Conservation (phyloP, 2,113 vertebrate genomes). For the Bagarius yarrelli region DNA sequence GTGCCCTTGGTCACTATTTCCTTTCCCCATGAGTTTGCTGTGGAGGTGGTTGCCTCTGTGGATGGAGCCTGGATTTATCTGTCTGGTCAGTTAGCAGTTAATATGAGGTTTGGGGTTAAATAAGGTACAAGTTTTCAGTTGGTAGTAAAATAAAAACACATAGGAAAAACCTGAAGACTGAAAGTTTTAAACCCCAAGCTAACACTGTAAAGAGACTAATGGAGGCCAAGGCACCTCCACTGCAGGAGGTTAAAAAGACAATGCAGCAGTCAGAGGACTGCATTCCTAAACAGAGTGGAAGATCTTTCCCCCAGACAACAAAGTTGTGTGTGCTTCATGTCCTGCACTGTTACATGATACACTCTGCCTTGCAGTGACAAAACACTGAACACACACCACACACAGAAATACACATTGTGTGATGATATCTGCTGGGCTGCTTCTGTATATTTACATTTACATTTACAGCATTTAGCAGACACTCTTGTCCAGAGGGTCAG, state of each 20-base stretch:
- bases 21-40: no score
- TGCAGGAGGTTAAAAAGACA: conserved; percentile 2
- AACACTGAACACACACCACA: conserved; percentile 14
- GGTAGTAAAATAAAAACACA: no score
- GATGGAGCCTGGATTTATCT: no score
- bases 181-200: neutral
- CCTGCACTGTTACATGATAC: conserved; percentile 40
- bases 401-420: neutral
- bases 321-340: conserved; percentile 28
- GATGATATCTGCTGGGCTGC: conserved; percentile 17
- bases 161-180: neutral
- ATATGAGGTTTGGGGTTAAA: no score
- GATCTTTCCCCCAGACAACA: conserved; percentile 32
- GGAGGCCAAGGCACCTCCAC: neutral
- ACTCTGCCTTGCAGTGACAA: conserved; percentile 36
- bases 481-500: conserved; percentile 33
- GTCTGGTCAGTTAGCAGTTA: no score
- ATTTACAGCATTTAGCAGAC: no score
- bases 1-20: no score
- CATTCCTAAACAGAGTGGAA: conserved; percentile 38
- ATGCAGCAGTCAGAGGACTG: neutral
- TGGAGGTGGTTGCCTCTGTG: no score
- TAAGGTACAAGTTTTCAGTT: neutral
- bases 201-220: neutral
- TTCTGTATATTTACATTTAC: neutral